Conservation (phyloP, 2,797 vertebrate species). For the Lacerta bilineata region DNA sequence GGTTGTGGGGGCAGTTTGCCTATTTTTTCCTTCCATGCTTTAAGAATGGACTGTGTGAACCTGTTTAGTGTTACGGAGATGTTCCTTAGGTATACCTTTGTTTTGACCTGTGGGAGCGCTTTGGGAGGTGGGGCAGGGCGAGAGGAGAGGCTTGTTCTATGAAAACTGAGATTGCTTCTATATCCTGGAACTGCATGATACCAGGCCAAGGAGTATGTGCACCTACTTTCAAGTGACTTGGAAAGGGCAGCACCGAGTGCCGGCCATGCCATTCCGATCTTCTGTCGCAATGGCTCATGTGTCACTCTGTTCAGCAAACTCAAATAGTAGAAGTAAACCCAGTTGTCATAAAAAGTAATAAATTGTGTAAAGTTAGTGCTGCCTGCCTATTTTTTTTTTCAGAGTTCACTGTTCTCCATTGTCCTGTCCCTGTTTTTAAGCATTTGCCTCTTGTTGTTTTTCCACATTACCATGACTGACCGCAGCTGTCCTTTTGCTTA, state of each 20-base stretch:
- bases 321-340: constrained; percentile 2
- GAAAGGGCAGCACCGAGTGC: constrained; percentile 16
- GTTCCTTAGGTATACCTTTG: background rate
- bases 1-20: no score
- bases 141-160: background rate
- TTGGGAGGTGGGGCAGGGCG: no score
- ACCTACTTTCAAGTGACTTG: background rate
- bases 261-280: background rate
- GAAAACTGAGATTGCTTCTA: background rate
- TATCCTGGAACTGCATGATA: background rate
- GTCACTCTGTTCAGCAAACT: constrained; percentile 1
- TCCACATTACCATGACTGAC: background rate
- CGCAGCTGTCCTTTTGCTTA: background rate
- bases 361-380: background rate
- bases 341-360: background rate
- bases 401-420: background rate
- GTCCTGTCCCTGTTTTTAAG: background rate
- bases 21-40: no score
- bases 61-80: no score
- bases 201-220: background rate
- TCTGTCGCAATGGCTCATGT: background rate
- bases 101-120: background rate
- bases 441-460: background rate
- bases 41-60: no score
- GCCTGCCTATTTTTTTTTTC: background rate